Conservation (phyloP, 2,113 vertebrate species). For the Muntiacus muntjak region DNA sequence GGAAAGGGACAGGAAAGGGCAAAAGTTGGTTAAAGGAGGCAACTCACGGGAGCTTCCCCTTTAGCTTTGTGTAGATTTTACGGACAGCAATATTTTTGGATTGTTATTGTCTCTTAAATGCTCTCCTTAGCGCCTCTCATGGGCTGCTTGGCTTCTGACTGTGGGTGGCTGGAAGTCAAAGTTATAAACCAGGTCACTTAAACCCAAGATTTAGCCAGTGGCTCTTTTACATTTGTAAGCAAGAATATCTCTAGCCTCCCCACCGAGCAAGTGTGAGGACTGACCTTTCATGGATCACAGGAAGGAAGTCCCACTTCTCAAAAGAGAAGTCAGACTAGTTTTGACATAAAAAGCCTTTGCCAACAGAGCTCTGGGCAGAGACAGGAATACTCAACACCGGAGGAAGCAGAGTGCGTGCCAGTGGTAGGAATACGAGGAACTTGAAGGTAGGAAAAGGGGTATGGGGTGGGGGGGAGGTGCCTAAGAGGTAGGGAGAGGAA, state of each 20-base stretch:
- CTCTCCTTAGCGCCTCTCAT: background rate
- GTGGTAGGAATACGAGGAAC: background rate
- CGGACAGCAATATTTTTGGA: background rate
- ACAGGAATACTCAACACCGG: background rate
- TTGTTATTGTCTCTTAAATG: background rate
- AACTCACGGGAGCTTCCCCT: background rate
- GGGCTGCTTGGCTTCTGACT: background rate
- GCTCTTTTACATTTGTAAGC: conserved; percentile 72
- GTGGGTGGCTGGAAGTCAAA: background rate
- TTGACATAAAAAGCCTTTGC: conserved; percentile 38
- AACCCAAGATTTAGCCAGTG: conserved; percentile 17
- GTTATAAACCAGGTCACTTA: conserved; percentile 35
- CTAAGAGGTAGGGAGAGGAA: background rate
- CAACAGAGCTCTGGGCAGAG: background rate
- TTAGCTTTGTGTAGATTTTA: background rate
- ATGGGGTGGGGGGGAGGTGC: fast-evolving
- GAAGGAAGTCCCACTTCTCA: conserved; percentile 21
- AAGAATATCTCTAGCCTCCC: conserved; percentile 46
- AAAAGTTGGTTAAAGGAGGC: conserved; percentile 22
- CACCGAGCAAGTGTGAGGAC: conserved; percentile 48
- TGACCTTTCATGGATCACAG: conserved; percentile 42
- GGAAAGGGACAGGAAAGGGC: background rate
- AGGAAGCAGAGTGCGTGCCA: background rate
- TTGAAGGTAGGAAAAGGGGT: background rate
- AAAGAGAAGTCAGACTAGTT: conserved; percentile 40